Evolutionary conservation across 2,888 invertebrate species (phyloP), one percentile per base, ranked within the genome.

Genomic region (Sphaerolaimus hirsutus): DNA sequence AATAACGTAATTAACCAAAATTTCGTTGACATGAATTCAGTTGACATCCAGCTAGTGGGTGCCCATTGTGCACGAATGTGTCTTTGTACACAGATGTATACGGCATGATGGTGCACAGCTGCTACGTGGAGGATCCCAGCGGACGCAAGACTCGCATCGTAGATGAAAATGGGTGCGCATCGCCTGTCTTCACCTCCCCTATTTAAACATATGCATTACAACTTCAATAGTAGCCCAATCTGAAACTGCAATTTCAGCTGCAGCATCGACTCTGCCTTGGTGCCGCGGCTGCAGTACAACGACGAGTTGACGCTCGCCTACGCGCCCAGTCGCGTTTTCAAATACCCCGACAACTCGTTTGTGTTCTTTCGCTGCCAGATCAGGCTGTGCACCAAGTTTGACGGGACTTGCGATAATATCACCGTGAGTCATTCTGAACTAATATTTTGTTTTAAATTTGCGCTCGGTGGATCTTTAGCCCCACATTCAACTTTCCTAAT

Each of bases 301-400:
- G 21, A 41, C 36, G 42, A 29, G 5, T 37, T 48, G 19, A 38
- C 14, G 2, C 12, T 46, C 24, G 50, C 50, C 22, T 50, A 46
- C 25, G 12, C 42, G 24, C 40, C 40, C 7, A 32, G 27, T 21
- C 37, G 23, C 2, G 50, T 48, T 2, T 50, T 50, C 48, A 50
- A 50, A 24, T 50, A 47, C 40, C 47, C 50, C 23, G 50, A 50
- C 46, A 42, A 50, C 21, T 41, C 47, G 14, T 43, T 35, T 23
- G 26, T 50, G 19, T 35, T 48, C 29, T 50, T 50, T 22, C 43
- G 43, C 7, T 50, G 50, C 27, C 50, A 50, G 37, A 48, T 50
- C 22, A 21, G 43, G 17, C 14, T 50, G 29, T 50, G 50, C 42
- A 40, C 45, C 27, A 48, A 42, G 24, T 22, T 48, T 14, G 43